A percentile compares a stretch with the other conserved stretches of the same genome.
phyloP scores from a whole-genome alignment of 2,113 vertebrate species.

The Tetrao urogallus region DNA sequence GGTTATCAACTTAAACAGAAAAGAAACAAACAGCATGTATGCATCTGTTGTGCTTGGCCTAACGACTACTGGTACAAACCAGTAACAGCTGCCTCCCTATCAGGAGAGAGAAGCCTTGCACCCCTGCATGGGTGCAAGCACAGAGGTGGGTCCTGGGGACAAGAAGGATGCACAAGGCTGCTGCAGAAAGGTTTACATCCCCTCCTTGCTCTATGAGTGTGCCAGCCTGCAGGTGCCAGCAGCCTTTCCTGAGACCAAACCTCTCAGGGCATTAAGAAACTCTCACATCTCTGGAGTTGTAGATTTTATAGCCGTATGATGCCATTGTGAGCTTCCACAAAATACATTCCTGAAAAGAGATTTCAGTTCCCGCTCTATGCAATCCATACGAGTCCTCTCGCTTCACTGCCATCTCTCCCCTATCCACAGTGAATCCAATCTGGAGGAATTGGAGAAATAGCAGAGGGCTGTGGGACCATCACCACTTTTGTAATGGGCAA shows the following conservation, averaged over 20 bases:
- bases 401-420: background rate
- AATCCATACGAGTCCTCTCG: background rate
- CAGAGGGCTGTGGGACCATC: background rate
- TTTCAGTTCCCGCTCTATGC: background rate
- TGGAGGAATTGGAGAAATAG: background rate
- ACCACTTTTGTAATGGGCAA: background rate
- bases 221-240: background rate
- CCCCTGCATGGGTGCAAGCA: fast-evolving
- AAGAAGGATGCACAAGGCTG: background rate
- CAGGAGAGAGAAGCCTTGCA: background rate
- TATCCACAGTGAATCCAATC: background rate
- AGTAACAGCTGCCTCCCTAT: too few species aligned
- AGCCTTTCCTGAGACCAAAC: background rate
- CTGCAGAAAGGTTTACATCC: too few species aligned
- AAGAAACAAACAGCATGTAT: too few species aligned
- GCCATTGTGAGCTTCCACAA: background rate
- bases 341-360: background rate
- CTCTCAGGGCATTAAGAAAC: background rate
- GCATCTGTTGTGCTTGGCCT: too few species aligned
- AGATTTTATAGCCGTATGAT: background rate
- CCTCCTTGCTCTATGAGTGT: background rate
- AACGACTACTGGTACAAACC: too few species aligned
- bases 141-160: background rate
- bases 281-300: background rate
- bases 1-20: too few species aligned